phyloP scores from a whole-genome alignment of 2,888 invertebrate genomes.

The Perizoma affinitatum region DNA sequence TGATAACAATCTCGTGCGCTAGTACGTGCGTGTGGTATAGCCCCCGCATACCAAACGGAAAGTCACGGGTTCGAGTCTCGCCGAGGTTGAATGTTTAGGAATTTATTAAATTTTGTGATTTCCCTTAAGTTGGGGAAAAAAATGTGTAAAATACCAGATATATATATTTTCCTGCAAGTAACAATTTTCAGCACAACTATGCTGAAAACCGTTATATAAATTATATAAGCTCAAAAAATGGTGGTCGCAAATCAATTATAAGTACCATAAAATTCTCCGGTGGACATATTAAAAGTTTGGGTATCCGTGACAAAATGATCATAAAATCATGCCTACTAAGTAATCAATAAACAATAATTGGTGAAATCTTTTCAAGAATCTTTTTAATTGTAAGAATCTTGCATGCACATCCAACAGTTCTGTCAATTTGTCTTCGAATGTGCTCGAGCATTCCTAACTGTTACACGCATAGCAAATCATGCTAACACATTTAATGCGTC shows the following conservation, averaged over 20 bases:
- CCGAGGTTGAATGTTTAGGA: no score
- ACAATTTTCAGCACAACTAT: no score
- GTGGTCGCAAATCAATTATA: neutral
- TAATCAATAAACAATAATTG: constrained; percentile 26
- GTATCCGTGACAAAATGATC: constrained; percentile 16
- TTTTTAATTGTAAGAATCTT: constrained; percentile 35
- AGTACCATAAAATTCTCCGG: neutral
- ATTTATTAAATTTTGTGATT: no score
- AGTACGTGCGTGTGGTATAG: no score
- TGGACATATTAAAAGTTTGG: constrained; percentile 8
- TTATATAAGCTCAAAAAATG: no score
- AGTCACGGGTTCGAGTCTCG: no score
- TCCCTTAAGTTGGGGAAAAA: no score
- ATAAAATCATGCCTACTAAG: constrained; percentile 16
- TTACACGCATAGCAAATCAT: constrained; percentile 41
- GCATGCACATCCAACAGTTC: constrained; percentile 35
- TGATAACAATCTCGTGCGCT: no score
- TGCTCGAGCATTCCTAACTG: constrained; percentile 39
- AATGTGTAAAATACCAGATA: no score
- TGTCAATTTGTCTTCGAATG: constrained; percentile 32
- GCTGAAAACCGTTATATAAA: no score
- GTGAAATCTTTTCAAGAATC: constrained; percentile 37
- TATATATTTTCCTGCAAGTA: no score
- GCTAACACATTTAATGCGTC: constrained; percentile 24
- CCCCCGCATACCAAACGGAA: no score